phyloP scores from a whole-genome alignment of 1,140 invertebrate genomes.

The Argopecten irradians region DNA sequence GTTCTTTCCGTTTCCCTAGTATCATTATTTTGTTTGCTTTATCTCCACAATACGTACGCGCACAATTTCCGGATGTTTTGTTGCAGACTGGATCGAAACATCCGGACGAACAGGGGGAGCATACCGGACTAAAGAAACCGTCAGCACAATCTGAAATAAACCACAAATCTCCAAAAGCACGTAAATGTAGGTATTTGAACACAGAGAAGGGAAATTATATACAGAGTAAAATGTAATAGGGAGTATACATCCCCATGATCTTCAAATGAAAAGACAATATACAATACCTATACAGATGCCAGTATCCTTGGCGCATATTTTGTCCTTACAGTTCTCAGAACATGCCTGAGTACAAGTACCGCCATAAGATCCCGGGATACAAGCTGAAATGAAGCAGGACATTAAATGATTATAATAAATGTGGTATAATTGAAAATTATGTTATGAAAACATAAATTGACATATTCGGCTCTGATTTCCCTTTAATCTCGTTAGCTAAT shows the following conservation, averaged over 20 bases:
- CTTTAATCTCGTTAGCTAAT: too few species aligned
- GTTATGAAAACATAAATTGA: too few species aligned
- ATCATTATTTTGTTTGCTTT: too few species aligned
- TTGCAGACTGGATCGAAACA: background rate
- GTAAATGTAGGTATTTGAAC: background rate
- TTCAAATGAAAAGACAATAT: background rate
- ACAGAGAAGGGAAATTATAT: background rate
- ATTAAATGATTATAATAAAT: too few species aligned
- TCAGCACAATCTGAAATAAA: background rate
- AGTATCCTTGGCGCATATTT: background rate
- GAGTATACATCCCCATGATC: background rate
- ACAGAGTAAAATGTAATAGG: background rate
- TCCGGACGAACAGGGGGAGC: background rate
- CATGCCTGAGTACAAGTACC: background rate
- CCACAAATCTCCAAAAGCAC: too few species aligned
- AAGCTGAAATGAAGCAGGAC: background rate
- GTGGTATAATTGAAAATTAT: too few species aligned
- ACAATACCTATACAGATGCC: background rate
- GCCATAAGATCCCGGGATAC: background rate
- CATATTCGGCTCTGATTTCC: too few species aligned
- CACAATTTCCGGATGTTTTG: background rate
- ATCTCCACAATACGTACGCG: too few species aligned
- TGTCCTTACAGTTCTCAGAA: background rate
- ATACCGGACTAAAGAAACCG: background rate
- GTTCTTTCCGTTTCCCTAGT: too few species aligned